Conservation (phyloP, 2,888 invertebrate species). For the Xestia sexstrigata region DNA sequence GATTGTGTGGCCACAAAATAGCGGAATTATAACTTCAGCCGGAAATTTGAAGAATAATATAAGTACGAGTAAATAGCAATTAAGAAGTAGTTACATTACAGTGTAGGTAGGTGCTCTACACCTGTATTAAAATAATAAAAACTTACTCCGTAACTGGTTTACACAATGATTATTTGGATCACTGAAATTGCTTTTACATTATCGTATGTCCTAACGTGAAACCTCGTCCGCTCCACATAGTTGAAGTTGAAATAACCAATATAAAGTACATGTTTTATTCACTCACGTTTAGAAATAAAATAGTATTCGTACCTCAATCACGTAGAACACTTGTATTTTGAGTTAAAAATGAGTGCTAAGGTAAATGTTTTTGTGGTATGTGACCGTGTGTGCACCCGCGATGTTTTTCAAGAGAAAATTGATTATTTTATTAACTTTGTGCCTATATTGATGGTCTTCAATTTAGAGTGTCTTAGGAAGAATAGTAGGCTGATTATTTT, state of each 20-base stretch:
- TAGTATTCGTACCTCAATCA: conserved; percentile 61
- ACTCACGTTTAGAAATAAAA: conserved; percentile 75
- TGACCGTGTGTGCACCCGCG: background rate
- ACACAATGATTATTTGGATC: conserved; percentile 76
- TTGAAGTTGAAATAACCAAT: conserved; percentile 74
- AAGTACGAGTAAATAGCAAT: conserved; percentile 9
- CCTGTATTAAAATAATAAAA: conserved; percentile 38
- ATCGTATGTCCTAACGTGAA: conserved; percentile 69
- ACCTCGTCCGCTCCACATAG: conserved; percentile 75
- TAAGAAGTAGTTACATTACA: background rate
- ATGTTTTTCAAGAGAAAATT: background rate
- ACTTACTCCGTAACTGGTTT: conserved; percentile 57
- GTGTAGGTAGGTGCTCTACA: conserved; percentile 7
- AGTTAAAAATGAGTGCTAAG: conserved; percentile 72
- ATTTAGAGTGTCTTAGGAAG: background rate
- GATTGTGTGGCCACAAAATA: background rate
- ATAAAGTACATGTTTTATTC: conserved; percentile 73
- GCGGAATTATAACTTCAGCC: conserved; percentile 11
- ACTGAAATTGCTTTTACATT: conserved; percentile 73
- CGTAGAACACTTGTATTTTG: conserved; percentile 52
- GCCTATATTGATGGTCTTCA: no score
- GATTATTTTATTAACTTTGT: background rate
- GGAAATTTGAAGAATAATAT: background rate
- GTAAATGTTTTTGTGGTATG: conserved; percentile 60
- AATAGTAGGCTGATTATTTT: background rate